Conservation (phyloP, 2,113 vertebrate genomes). For the Tragelaphus buxtoni region DNA sequence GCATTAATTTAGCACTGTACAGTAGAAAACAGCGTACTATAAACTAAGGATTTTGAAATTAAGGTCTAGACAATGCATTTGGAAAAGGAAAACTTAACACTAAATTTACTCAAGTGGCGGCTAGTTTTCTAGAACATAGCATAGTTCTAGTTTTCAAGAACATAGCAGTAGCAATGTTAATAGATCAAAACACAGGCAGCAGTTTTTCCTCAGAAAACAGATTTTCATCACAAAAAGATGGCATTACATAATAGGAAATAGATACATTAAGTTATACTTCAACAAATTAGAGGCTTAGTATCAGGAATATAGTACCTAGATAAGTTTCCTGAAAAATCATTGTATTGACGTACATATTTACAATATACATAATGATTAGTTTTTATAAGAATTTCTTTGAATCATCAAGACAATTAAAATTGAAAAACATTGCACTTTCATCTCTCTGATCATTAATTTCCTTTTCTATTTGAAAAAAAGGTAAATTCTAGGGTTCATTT, state of each 20-base stretch:
- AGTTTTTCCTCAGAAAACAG: background rate
- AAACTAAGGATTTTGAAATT: background rate
- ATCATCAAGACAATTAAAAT: background rate
- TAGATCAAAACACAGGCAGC: background rate
- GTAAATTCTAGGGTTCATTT: slow-evolving; percentile 6
- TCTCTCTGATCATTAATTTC: background rate
- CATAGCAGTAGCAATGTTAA: background rate
- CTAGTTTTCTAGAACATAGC: background rate
- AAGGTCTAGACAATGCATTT: background rate
- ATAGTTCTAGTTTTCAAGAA: background rate
- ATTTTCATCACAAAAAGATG: background rate
- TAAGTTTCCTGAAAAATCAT: background rate
- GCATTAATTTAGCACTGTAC: background rate
- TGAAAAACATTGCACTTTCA: background rate
- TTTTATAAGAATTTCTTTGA: slow-evolving; percentile 12
- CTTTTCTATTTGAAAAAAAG: background rate
- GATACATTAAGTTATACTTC: background rate
- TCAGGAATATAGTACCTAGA: background rate
- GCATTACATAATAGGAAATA: background rate
- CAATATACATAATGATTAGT: background rate
- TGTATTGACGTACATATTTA: background rate
- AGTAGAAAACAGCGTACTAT: background rate
- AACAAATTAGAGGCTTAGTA: background rate
- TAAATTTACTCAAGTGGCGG: background rate
- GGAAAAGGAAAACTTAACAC: background rate